These are phyloP conservation scores for Holothuria leucospilota DNA, from an alignment of 53 echinoderm and acorn worm genomes.

Conservation along the genomic window DNA sequence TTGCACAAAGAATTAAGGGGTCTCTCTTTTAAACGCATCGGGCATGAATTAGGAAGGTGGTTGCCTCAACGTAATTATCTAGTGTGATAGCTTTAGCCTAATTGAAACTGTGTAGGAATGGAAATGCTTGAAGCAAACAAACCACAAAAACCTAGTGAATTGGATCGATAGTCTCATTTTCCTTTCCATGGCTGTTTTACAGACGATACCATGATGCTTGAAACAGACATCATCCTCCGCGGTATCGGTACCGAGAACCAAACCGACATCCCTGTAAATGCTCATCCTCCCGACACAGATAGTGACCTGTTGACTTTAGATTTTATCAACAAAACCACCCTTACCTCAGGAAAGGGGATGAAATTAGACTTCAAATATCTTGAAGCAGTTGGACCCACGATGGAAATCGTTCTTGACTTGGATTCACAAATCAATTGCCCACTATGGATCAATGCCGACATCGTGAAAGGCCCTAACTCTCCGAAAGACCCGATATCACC, in stretches of 20 bases:
- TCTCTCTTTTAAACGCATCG: too few species aligned
- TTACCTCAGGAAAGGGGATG: slow-evolving; percentile 71
- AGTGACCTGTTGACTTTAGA: slow-evolving; percentile 72
- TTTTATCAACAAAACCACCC: slow-evolving; percentile 58
- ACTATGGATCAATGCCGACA: slow-evolving; percentile 81
- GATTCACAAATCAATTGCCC: slow-evolving; percentile 63
- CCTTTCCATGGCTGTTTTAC: background rate
- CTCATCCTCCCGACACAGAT: slow-evolving; percentile 69
- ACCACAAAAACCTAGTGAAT: too few species aligned
- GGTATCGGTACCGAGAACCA: slow-evolving; percentile 72
- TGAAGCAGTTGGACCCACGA: slow-evolving; percentile 73
- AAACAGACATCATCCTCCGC: slow-evolving; percentile 77
- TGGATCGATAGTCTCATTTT: too few species aligned
- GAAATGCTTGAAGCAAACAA: too few species aligned
- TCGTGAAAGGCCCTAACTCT: slow-evolving; percentile 78
- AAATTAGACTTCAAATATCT: slow-evolving; percentile 81
- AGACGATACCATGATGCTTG: slow-evolving; percentile 87
- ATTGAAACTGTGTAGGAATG: too few species aligned
- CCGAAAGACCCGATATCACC: slow-evolving; percentile 76
- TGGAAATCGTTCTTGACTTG: slow-evolving; percentile 58
- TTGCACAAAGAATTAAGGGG: too few species aligned
- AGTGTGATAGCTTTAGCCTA: too few species aligned
- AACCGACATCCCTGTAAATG: slow-evolving; percentile 75
- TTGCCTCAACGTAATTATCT: too few species aligned
- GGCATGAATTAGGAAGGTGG: too few species aligned